A percentile compares a stretch with the other conserved stretches of the same genome.
Conservation (phyloP, 2,888 invertebrate genomes). For the Shargacucullia verbasci region DNA sequence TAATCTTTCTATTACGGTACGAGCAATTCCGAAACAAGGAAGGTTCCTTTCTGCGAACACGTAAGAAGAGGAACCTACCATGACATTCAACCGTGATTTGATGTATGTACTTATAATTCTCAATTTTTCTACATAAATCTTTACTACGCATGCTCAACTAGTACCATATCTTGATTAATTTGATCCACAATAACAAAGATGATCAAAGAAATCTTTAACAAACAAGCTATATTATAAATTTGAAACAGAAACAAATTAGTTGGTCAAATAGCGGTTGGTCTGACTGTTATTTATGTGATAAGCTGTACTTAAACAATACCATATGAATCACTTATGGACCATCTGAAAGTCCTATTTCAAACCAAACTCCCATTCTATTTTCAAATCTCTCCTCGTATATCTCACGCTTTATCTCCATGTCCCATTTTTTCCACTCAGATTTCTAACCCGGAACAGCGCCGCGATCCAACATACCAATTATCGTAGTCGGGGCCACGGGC, state of each 20-base stretch:
- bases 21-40: too few species aligned
- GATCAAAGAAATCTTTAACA: slow-evolving; percentile 19
- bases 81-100: too few species aligned
- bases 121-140: too few species aligned
- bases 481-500: slow-evolving; percentile 39
- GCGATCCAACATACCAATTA: slow-evolving; percentile 54
- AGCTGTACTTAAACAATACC: slow-evolving; percentile 35
- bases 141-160: too few species aligned
- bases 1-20: too few species aligned
- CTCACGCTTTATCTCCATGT: slow-evolving; percentile 36
- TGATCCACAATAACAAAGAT: not conserved
- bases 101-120: too few species aligned
- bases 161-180: too few species aligned
- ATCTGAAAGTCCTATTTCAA: slow-evolving; percentile 29
- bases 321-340: slow-evolving; percentile 3
- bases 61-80: too few species aligned
- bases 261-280: slow-evolving; percentile 7
- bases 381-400: slow-evolving; percentile 36
- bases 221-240: slow-evolving; percentile 4
- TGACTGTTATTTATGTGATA: slow-evolving; percentile 22
- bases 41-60: too few species aligned
- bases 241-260: not conserved
- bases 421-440: slow-evolving; percentile 38
- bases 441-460: slow-evolving; percentile 44
- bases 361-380: slow-evolving; percentile 43